A percentile compares a stretch with the other conserved stretches of the same genome.
These are phyloP conservation scores for Zoanthus gigantus DNA, from an alignment of 92 coral and sea anemone species.

Conservation along the genomic window DNA sequence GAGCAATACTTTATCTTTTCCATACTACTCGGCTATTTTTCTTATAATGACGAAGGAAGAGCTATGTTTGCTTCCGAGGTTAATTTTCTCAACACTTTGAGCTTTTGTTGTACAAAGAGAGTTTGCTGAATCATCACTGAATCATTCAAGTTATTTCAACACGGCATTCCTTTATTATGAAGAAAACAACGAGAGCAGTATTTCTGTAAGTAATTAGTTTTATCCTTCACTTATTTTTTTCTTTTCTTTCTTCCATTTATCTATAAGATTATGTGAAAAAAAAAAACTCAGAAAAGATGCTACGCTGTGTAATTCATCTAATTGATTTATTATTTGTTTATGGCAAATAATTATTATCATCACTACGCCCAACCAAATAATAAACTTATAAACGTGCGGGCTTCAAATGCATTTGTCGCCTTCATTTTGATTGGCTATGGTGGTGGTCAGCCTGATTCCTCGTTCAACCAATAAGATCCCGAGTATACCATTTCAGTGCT, in stretches of 20 bases:
- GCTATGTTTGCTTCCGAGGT: not conserved
- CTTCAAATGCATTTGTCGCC: no score
- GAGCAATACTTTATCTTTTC: not conserved
- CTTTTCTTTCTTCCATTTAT: not conserved
- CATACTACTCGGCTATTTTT: not conserved
- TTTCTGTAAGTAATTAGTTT: constrained; percentile 30
- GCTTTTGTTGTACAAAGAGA: not conserved
- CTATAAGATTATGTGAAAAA: not conserved
- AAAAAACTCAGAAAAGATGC: constrained; percentile 23
- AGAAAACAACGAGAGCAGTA: constrained; percentile 24
- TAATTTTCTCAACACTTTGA: not conserved
- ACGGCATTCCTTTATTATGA: not conserved
- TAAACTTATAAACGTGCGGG: no score
- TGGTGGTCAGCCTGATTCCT: no score
- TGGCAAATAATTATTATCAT: no score
- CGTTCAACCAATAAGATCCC: no score
- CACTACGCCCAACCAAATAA: no score
- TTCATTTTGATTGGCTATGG: no score
- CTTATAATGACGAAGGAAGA: not conserved
- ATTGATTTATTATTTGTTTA: not conserved
- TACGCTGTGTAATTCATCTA: not conserved
- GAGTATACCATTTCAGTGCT: no score
- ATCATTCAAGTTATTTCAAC: not conserved
- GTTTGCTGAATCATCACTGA: constrained; percentile 7
- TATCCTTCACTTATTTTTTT: not conserved